Percentiles rank a stretch among this genome's conserved stretches.
phyloP scores from a whole-genome alignment of 1,140 invertebrate species.

The Plectus sambesii region DNA sequence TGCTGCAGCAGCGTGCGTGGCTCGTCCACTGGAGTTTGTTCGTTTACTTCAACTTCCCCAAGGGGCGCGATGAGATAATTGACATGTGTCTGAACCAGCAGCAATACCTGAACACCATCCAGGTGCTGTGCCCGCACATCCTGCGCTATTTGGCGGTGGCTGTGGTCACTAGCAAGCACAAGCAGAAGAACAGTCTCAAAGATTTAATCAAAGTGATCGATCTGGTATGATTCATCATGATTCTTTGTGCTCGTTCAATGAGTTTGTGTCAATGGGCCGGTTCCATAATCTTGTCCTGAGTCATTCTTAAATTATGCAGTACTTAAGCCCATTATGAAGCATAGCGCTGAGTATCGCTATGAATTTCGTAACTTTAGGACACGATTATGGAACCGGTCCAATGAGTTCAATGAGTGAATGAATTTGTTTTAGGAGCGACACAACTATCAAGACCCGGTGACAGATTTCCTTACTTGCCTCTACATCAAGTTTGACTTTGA shows the following conservation, averaged over 20 bases:
- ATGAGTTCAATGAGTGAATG: no score
- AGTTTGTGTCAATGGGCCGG: conserved; percentile 9
- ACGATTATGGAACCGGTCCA: no score
- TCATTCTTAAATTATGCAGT: no score
- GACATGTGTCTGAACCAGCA: conserved; percentile 95
- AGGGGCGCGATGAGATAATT: conserved; percentile 69
- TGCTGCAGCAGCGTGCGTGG: conserved; percentile 95
- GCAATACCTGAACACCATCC: conserved; percentile 77
- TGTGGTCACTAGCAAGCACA: conserved; percentile 77
- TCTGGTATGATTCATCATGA: conserved; percentile 55
- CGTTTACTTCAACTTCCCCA: conserved; percentile 95
- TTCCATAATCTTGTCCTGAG: no score
- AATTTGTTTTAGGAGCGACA: conserved; percentile 76
- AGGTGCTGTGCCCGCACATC: conserved; percentile 80
- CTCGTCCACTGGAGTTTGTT: conserved; percentile 98
- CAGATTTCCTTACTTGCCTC: conserved; percentile 93
- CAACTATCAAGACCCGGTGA: conserved; percentile 95
- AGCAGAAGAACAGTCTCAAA: conserved; percentile 74
- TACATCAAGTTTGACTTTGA: conserved; percentile 99
- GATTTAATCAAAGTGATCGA: conserved; percentile 98
- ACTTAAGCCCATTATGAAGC: no score
- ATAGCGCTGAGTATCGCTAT: no score
- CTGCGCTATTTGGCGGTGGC: conserved; percentile 91
- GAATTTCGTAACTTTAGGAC: no score
- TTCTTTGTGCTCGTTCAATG: conserved; percentile 10